Evolutionary conservation across 2,888 invertebrate species (phyloP), one percentile per base, ranked within the genome.

Genomic region (Stenotaenia linearis): DNA sequence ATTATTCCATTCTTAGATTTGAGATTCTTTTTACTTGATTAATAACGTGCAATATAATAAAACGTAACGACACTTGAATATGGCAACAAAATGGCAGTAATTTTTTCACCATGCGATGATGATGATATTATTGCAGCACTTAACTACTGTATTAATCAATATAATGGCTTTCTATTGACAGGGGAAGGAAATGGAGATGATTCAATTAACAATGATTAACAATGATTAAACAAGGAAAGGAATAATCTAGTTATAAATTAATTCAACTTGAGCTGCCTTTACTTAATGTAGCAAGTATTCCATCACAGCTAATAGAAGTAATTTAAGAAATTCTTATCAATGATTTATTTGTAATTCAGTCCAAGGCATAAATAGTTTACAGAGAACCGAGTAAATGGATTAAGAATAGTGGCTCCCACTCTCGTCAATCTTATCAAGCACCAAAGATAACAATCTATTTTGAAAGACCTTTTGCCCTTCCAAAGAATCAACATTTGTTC

Each of bases 351-450:
- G 25, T 25, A 61, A 61, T 61, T 61, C 61, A 61, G 12, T 23
- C 61, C 23, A 1, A 4, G 12, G 61, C 25, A 61, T 61, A 9
- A 61, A 61, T 61, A 61, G 61, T 61, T 61, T 61, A 61, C 7
- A 5, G 23, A 56, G 23, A 23, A 12, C 21, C 21, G 7, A 56
- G 21, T 56, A 21, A 56, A 56, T 56, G 23, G 56, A 56, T 61
- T 25, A 61, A 61, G 61, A 61, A 61, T 28, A 25, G 61, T 61
- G 61, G 61, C 61, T 23, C 61, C 61, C 61, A 61, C 61, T 61
- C 61, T 25, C 28, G 61, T 61, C 61, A 25, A 61, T 61, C 28
- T 61, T 61, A 61, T 61, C 61, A 61, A 28, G 9, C 15, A 61
- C 6, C 28, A 23, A 28, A 61, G 61, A 28, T 28, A 23, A 61